phyloP scores from a whole-genome alignment of 2,888 invertebrate genomes.

The Rhagonycha lutea region DNA sequence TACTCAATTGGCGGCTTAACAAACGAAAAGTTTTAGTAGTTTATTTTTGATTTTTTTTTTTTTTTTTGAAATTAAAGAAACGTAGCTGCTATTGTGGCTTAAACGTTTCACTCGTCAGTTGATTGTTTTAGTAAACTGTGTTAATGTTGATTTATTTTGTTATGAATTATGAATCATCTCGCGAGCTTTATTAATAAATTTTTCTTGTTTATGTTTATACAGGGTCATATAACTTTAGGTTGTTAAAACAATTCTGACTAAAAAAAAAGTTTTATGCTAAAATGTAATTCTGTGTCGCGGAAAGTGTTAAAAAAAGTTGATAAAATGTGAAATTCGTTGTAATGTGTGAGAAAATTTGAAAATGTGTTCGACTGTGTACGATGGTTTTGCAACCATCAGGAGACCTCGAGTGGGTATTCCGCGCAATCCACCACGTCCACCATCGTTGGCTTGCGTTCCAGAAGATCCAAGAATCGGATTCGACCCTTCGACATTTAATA shows the following conservation, averaged over 20 bases:
- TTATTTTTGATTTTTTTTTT: background rate
- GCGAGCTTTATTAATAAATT: background rate
- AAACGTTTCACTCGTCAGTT: background rate
- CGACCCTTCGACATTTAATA: constrained; percentile 66
- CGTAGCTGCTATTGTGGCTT: background rate
- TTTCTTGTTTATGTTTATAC: background rate
- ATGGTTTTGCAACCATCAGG: constrained; percentile 87
- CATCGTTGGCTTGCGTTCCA: constrained; percentile 52
- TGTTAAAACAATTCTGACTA: background rate
- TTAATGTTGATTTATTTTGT: background rate
- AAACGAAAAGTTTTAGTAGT: background rate
- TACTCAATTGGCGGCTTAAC: background rate
- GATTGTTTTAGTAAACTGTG: background rate
- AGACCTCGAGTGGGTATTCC: constrained; percentile 58
- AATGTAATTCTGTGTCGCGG: background rate
- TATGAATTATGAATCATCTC: background rate
- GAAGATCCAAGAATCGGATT: constrained; percentile 71
- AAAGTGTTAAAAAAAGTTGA: background rate
- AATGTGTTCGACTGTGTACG: constrained; percentile 68
- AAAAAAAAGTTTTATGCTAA: background rate
- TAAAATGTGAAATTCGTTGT: background rate
- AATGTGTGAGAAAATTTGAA: background rate
- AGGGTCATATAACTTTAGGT: background rate
- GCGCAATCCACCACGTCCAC: constrained; percentile 50
- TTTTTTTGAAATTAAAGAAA: background rate